Base-by-base conservation (phyloP, 1,140 invertebrate species). In the Penaeus indicus region DNA sequence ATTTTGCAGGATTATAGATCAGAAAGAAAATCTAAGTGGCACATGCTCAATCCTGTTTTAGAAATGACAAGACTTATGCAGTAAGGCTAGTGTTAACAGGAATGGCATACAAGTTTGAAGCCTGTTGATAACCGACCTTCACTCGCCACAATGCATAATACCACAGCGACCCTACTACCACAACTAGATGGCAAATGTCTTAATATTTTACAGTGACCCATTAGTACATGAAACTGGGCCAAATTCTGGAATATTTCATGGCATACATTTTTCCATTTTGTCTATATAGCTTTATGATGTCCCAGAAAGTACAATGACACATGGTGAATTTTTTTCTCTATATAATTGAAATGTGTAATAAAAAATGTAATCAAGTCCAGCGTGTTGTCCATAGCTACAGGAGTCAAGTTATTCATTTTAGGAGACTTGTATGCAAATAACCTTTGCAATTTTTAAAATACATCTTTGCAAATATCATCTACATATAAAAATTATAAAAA, bases 271-370 rank as follows among this genome's bases (percentile, higher is more conserved):
- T 87, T 79, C 54, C 54, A 54, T 54, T 54, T 54, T 54, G 54
- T 54, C 10, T 54, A 54, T 81, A 81, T 69, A 87, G 64, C 63
- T 81, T 42, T 67, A 84, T 87, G 63, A 64, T 87, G 78, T 87
- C 85, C 85, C 85, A 87, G 85, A 87, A 82, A 81, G 78, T 87
- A 87, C 85, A 81, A 87, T 79, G 81, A 82, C 72, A 87, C 80
- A 87, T 87, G 67, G 69, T 42, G 72, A 64, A 87, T 67, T 69
- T 72, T 72, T 60, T 87, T 87, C 27, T 42, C 78, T 81, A 80
- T 80, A 87, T 67, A 69, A 63, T 81, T 87, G 80, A 81, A 64
- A 87, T 87, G 81, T 79, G 81, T 69, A 72, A 81, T 81, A 87
- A 79, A 87, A 87, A 87, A 87, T 86, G 81, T 87, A 87, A 87